phyloP scores from a whole-genome alignment of 2,888 invertebrate species.

The Orthonevra nobilis region DNA sequence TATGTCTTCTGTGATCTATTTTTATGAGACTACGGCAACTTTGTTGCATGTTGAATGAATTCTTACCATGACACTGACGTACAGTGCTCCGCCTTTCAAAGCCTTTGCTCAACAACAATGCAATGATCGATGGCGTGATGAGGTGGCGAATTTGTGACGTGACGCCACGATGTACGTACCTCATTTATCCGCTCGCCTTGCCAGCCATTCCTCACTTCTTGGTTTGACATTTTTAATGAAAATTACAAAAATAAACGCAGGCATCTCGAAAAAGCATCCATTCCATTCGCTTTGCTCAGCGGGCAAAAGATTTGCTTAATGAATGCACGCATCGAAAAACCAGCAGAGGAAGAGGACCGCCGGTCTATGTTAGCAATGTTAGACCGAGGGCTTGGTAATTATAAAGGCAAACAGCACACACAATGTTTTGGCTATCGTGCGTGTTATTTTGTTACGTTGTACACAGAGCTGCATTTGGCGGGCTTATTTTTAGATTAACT shows the following conservation, averaged over 20 bases:
- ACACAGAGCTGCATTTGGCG: neutral
- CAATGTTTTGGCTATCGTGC: conserved; percentile 8
- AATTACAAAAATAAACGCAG: conserved; percentile 59
- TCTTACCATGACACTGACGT: conserved; percentile 7
- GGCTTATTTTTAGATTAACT: conserved; percentile 48
- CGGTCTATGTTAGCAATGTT: conserved; percentile 11
- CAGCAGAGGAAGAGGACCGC: too few species aligned
- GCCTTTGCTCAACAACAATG: conserved; percentile 38
- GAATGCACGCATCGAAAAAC: conserved; percentile 53
- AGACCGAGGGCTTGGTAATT: conserved; percentile 41
- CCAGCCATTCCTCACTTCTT: neutral
- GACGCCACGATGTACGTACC: conserved; percentile 56
- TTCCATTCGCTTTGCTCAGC: conserved; percentile 25
- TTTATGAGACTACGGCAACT: too few species aligned
- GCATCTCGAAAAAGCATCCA: neutral
- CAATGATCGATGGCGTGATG: conserved; percentile 60
- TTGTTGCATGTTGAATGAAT: too few species aligned
- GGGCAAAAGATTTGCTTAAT: conserved; percentile 42
- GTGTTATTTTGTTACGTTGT: conserved; percentile 8
- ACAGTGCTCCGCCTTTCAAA: neutral
- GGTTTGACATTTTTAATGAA: conserved; percentile 50
- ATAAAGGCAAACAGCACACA: conserved; percentile 24
- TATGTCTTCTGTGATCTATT: too few species aligned
- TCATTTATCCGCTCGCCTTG: conserved; percentile 35
- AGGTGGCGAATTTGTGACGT: too few species aligned